These are phyloP conservation scores for Orius laevigatus DNA, from an alignment of 1,140 invertebrate species.

Conservation along the genomic window DNA sequence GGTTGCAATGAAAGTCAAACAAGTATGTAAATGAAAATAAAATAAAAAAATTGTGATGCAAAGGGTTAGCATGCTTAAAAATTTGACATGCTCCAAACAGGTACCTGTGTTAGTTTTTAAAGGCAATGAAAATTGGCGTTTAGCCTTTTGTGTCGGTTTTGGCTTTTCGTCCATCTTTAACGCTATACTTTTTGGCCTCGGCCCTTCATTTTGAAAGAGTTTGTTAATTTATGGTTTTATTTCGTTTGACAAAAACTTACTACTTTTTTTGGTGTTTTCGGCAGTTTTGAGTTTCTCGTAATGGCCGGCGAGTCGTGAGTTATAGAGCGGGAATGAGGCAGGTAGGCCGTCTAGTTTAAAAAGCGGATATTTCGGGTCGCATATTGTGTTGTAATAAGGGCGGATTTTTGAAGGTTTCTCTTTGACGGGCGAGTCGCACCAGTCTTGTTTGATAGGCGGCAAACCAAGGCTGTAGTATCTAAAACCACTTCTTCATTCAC, in stretches of 20 bases:
- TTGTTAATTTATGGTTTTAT: background rate
- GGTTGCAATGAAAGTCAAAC: background rate
- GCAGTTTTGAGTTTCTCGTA: constrained; percentile 23
- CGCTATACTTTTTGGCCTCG: background rate
- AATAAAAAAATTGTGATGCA: too few relatives aligned
- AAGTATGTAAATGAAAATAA: constrained; percentile 1
- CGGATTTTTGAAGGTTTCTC: constrained; percentile 6
- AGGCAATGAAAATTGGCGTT: constrained; percentile 10
- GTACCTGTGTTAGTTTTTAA: constrained; percentile 10
- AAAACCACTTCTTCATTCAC: constrained; percentile 5
- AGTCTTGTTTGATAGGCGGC: constrained; percentile 25
- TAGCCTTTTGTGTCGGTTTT: constrained; percentile 9
- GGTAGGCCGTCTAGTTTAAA: constrained; percentile 52
- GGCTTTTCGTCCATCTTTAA: too few relatives aligned
- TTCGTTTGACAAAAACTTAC: constrained; percentile 9
- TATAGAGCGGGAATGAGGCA: constrained; percentile 39
- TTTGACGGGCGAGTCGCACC: constrained; percentile 26
- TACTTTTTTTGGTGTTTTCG: constrained; percentile 6
- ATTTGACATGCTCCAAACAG: background rate
- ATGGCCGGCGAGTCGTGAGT: constrained; percentile 45
- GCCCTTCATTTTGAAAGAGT: background rate
- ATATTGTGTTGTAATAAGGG: constrained; percentile 43
- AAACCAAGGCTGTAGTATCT: constrained; percentile 29
- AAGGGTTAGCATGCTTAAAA: background rate
- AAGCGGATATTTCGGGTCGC: constrained; percentile 57